These are phyloP conservation scores for Simalia tracyae DNA, from an alignment of 2,797 vertebrate genomes.

Conservation along the genomic window DNA sequence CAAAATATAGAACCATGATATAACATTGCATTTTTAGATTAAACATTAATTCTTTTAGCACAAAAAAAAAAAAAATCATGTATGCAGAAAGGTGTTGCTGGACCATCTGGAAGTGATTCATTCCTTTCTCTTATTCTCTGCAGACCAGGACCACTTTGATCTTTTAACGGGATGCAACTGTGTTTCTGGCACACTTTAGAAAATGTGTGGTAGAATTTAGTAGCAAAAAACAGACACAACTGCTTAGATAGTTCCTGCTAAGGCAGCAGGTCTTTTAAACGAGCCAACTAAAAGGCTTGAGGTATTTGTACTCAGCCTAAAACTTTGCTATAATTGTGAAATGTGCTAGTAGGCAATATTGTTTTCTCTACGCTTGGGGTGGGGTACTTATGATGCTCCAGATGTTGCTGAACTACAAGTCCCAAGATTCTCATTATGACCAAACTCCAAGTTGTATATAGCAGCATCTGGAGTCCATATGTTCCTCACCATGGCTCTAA, in stretches of 20 bases:
- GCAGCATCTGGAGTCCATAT: neutral
- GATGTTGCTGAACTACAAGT: neutral
- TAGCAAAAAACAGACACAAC: neutral
- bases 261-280: constrained; percentile 41
- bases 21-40: neutral
- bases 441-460: neutral
- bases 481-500: neutral
- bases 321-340: constrained; percentile 21
- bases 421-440: neutral
- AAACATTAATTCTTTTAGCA: neutral
- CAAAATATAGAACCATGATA: neutral
- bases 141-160: fast-evolving
- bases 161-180: neutral
- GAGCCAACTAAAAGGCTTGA: constrained; percentile 14
- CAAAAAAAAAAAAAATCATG: neutral
- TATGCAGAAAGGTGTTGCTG: neutral
- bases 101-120: neutral
- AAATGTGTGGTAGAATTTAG: neutral
- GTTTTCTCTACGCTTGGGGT: neutral
- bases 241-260: constrained; percentile 8
- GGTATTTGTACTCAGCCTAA: constrained; percentile 21
- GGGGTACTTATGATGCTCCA: neutral
- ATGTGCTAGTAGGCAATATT: constrained; percentile 18
- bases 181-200: neutral
- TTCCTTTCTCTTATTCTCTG: neutral